Evolutionary conservation across 2,797 vertebrate species (phyloP), one percentile per base, ranked within the genome.

Genomic region (Leptodactylus fallax): DNA sequence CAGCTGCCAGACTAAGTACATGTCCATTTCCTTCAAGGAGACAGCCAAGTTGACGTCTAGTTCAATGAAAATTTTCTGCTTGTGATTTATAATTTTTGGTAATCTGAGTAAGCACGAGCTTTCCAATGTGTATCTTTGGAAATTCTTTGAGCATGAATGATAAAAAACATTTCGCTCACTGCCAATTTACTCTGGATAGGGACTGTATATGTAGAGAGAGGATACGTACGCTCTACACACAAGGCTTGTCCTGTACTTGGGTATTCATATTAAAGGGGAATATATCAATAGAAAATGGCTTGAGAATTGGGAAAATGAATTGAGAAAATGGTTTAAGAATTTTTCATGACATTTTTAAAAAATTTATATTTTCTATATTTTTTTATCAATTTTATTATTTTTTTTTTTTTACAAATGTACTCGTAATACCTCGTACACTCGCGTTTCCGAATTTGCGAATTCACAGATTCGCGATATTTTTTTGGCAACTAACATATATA

Each of bases 111-210:
- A 89, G 80, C 61, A 71, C 79, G 78, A 58, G 85, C 85, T 87
- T 89, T 83, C 80, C 88, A 89, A 47, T 87, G 88, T 86, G 88
- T 89, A 87, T 89, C 85, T 89, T 83, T 87, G 61, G 88, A 89
- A 86, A 89, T 89, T 89, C 88, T 83, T 89, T 89, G 80, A 86
- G 88, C 80, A 79, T 89, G 80, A 89, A 89, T 80, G 85, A 89
- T 89, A 89, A 82, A 58, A 89, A 89, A 89, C 88, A 89, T 82
- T 89, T 86, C 12, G 49, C 49, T 45, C n/a, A 4, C 19, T 85
- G 83, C 87, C 83, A 85, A 56, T 77, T 85, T 45, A 27, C 61
- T 71, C 79, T 86, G 85, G 84, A 89, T 58, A 53, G 25, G 47
- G 60, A 55, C 27, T 47, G 14, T 51, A n/a, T 77, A 83, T n/a